Evolutionary conservation across 2,888 invertebrate genomes (phyloP).

Genomic region (Lydus trimaculatus): DNA sequence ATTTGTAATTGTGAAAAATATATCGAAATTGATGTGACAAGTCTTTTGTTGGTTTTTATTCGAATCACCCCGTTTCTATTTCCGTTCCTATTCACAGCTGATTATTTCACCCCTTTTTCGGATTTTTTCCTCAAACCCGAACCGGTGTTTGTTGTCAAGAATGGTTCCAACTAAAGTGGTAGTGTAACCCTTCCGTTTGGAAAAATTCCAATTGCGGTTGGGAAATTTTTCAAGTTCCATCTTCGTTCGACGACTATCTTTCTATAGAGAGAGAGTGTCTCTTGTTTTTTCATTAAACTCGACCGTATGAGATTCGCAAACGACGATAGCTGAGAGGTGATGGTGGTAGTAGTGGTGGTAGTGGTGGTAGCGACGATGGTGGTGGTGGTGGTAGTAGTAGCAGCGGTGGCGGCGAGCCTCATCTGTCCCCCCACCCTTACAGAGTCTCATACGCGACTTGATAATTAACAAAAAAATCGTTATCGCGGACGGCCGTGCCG

Average conservation of each 20-base stretch:
- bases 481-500: constrained; percentile 61
- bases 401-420: constrained; percentile 17
- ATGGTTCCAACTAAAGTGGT: background rate
- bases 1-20: background rate
- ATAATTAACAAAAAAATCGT: constrained; percentile 64
- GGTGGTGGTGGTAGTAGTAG: constrained; percentile 27
- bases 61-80: background rate
- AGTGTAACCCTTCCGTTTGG: background rate
- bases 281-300: constrained; percentile 16
- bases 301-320: constrained; percentile 25
- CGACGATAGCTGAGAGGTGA: constrained; percentile 18
- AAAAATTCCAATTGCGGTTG: constrained; percentile 12
- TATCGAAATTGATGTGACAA: background rate
- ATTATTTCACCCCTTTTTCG: background rate
- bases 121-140: background rate
- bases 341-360: constrained; percentile 8
- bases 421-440: constrained; percentile 35
- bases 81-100: background rate
- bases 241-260: background rate
- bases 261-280: constrained; percentile 15
- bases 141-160: constrained; percentile 2
- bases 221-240: background rate
- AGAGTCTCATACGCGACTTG: constrained; percentile 61
- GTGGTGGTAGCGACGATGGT: background rate
- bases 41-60: constrained; percentile 1